A percentile compares a stretch with the other conserved stretches of the same genome.
These are phyloP conservation scores for Sebastiscus albofasciatus DNA, from an alignment of 2,797 vertebrate species.

Conservation along the genomic window DNA sequence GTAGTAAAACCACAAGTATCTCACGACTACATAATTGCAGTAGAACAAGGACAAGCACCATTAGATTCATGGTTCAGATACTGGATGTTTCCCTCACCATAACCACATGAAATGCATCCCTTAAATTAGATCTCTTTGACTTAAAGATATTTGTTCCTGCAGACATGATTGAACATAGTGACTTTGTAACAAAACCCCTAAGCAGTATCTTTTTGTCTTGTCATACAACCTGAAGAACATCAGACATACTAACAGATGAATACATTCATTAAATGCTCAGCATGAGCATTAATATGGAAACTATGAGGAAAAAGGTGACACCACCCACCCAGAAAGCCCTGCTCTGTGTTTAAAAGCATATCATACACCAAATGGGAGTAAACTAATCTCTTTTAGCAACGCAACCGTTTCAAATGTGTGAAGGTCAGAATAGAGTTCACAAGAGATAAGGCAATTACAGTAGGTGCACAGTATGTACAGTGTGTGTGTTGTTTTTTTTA, in stretches of 20 bases:
- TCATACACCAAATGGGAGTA: not conserved
- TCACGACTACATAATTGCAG: not conserved
- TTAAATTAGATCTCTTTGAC: not conserved
- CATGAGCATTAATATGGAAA: not conserved
- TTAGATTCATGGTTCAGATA: slow-evolving; percentile 1
- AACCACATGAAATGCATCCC: not conserved
- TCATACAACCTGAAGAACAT: not conserved
- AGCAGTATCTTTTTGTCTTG: not conserved
- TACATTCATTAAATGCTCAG: not conserved
- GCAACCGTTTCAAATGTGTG: not conserved
- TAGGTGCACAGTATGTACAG: not conserved
- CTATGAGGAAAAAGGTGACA: not conserved
- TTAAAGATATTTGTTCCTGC: not conserved
- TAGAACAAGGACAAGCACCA: not conserved
- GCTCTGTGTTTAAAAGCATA: not conserved
- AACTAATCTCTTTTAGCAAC: not conserved
- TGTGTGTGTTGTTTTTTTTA: not conserved
- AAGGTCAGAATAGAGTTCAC: slow-evolving; percentile 19
- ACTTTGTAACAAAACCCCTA: not conserved
- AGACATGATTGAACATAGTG: not conserved
- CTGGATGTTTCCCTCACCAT: not conserved
- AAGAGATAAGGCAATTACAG: slow-evolving; percentile 3
- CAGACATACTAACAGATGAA: not conserved
- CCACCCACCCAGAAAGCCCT: not conserved
- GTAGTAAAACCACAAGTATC: slow-evolving; percentile 30